These are phyloP conservation scores for Myrmophylax atrothorax DNA, from an alignment of 2,113 vertebrate genomes.

Conservation along the genomic window DNA sequence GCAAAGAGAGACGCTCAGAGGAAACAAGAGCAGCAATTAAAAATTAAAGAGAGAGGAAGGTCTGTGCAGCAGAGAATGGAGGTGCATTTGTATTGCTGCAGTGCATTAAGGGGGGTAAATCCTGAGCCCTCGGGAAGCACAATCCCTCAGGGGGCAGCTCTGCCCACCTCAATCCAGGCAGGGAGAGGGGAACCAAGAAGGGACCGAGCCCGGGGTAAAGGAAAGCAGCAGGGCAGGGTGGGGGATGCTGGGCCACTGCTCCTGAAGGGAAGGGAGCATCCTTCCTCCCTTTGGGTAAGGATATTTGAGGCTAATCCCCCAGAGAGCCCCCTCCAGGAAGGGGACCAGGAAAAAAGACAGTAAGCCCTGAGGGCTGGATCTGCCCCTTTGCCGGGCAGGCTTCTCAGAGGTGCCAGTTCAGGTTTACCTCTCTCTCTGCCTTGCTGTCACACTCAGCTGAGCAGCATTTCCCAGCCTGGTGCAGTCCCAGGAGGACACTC, in stretches of 20 bases:
- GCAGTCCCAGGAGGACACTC: neutral
- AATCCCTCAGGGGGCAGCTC: neutral
- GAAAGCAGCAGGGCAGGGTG: neutral
- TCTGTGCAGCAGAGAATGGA: neutral
- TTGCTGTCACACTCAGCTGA: neutral
- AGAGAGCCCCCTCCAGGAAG: fast-evolving
- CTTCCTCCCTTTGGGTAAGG: neutral
- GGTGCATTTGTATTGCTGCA: neutral
- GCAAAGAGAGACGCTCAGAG: neutral
- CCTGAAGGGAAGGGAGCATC: neutral
- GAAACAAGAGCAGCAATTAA: constrained; percentile 33
- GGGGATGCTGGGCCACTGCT: neutral
- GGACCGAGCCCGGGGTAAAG: fast-evolving
- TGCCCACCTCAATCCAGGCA: neutral
- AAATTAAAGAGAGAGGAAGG: constrained; percentile 2
- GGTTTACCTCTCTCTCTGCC: neutral
- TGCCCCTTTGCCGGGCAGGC: neutral
- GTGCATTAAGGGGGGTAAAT: neutral
- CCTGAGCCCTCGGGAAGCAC: fast-evolving
- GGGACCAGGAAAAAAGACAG: neutral
- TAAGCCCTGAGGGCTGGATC: neutral
- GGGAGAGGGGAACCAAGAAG: neutral
- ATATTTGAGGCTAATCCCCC: neutral
- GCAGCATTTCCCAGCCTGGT: neutral
- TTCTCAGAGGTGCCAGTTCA: neutral